Conservation (phyloP, 2,888 invertebrate species). For the Drosophila percnosoma region DNA sequence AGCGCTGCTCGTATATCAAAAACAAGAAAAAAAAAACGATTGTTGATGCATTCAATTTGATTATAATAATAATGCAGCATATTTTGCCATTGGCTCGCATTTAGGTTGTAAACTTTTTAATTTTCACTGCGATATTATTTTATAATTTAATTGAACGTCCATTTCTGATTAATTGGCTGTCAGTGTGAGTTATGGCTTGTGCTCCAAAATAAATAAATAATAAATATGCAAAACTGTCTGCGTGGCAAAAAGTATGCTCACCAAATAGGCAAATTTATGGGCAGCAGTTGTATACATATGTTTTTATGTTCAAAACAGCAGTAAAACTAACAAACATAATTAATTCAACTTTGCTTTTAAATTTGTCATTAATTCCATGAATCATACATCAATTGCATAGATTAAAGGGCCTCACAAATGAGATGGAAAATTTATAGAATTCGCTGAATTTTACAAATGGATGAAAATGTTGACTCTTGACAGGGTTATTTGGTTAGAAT, state of each 20-base stretch:
- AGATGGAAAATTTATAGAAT: background rate
- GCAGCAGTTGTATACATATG: slow-evolving; percentile 31
- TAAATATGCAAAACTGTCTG: slow-evolving; percentile 71
- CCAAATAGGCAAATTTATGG: slow-evolving; percentile 66
- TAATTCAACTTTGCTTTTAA: slow-evolving; percentile 19
- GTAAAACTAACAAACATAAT: background rate
- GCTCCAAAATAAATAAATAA: slow-evolving; percentile 73
- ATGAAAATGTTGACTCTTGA: background rate
- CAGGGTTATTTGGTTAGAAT: background rate
- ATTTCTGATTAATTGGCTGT: slow-evolving; percentile 79
- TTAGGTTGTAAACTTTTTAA: slow-evolving; percentile 32
- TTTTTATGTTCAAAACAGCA: slow-evolving; percentile 18
- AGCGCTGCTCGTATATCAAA: slow-evolving; percentile 2
- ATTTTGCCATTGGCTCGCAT: slow-evolving; percentile 55
- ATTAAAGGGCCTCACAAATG: slow-evolving; percentile 11
- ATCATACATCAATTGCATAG: slow-evolving; percentile 40
- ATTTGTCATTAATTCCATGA: slow-evolving; percentile 38
- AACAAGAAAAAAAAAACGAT: background rate
- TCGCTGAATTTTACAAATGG: too few relatives aligned
- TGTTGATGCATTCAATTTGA: slow-evolving; percentile 62
- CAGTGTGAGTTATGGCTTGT: slow-evolving; percentile 71
- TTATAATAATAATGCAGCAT: slow-evolving; percentile 55
- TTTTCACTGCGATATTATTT: slow-evolving; percentile 57
- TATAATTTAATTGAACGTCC: slow-evolving; percentile 79
- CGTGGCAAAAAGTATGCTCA: slow-evolving; percentile 43